Conservation (phyloP, 2,113 vertebrate species). For the Eurypyga helias region DNA sequence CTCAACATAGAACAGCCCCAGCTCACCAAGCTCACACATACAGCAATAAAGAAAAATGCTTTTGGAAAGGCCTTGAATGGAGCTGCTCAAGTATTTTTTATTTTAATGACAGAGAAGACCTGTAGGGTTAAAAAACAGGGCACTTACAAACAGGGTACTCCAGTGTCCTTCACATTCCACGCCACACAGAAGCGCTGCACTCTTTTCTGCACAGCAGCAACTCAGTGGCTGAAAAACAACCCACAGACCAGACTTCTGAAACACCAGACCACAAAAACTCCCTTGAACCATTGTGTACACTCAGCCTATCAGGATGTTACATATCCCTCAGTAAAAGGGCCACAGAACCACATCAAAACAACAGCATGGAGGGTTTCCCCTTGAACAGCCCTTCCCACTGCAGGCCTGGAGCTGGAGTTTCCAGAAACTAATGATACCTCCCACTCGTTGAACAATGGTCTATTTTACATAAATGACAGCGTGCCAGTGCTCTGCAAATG, state of each 20-base stretch:
- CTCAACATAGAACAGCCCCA: neutral
- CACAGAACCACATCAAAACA: neutral
- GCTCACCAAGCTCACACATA: neutral
- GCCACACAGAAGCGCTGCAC: neutral
- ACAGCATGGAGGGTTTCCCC: neutral
- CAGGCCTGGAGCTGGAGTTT: neutral
- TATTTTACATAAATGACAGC: neutral
- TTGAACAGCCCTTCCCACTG: neutral
- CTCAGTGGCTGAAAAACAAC: neutral
- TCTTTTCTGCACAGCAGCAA: neutral
- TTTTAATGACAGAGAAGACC: neutral
- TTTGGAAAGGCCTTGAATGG: neutral
- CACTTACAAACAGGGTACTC: neutral
- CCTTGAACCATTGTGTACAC: neutral
- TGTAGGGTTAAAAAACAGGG: neutral
- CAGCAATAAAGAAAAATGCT: neutral
- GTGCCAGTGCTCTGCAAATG: neutral
- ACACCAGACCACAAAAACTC: neutral
- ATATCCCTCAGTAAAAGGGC: neutral
- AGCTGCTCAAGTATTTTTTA: neutral
- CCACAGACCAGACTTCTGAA: neutral
- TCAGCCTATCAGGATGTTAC: neutral
- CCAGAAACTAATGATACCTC: rapidly evolving
- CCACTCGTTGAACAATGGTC: neutral
- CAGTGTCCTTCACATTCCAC: neutral